A percentile compares a stretch with the other conserved stretches of the same genome.
Evolutionary conservation across 2,888 invertebrate species (phyloP).

Genomic region (Mycalesis mineus): DNA sequence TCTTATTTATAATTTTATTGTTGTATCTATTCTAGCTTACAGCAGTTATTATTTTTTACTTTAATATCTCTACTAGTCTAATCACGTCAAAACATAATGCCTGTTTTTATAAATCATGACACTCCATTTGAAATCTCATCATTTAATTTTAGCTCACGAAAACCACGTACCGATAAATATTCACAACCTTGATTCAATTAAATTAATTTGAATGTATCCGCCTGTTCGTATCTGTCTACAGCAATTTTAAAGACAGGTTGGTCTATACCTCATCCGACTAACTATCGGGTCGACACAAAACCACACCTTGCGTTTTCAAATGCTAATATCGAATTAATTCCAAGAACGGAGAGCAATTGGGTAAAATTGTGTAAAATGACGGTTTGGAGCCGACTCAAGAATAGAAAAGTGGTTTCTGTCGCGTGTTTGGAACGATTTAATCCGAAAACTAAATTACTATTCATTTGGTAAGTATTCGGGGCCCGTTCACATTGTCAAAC

Average conservation of each 20-base stretch:
- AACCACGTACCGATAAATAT: slow-evolving; percentile 20
- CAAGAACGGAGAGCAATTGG: slow-evolving; percentile 74
- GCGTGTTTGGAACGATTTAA: slow-evolving; percentile 77
- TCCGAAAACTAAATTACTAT: slow-evolving; percentile 76
- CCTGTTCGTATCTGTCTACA: slow-evolving; percentile 53
- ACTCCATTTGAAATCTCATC: slow-evolving; percentile 5
- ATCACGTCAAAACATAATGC: background rate
- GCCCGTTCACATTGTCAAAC: slow-evolving; percentile 67
- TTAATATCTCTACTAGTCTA: too few species aligned
- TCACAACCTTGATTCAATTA: slow-evolving; percentile 24
- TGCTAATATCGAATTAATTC: slow-evolving; percentile 78
- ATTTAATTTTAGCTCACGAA: slow-evolving; percentile 3
- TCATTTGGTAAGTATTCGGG: slow-evolving; percentile 73
- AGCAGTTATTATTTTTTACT: too few species aligned
- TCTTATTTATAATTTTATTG: too few species aligned
- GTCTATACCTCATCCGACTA: slow-evolving; percentile 67
- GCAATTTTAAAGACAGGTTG: slow-evolving; percentile 64
- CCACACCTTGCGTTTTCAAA: slow-evolving; percentile 77
- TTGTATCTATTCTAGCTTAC: too few species aligned
- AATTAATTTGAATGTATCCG: slow-evolving; percentile 47
- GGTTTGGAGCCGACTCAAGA: slow-evolving; percentile 68
- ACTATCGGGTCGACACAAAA: slow-evolving; percentile 65
- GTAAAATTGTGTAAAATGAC: slow-evolving; percentile 78
- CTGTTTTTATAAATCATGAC: background rate
- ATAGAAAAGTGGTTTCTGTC: slow-evolving; percentile 78